Percentiles rank a stretch among this genome's conserved stretches.
Conservation (phyloP, 2,797 vertebrate species). For the Peromyscus aztecus region DNA sequence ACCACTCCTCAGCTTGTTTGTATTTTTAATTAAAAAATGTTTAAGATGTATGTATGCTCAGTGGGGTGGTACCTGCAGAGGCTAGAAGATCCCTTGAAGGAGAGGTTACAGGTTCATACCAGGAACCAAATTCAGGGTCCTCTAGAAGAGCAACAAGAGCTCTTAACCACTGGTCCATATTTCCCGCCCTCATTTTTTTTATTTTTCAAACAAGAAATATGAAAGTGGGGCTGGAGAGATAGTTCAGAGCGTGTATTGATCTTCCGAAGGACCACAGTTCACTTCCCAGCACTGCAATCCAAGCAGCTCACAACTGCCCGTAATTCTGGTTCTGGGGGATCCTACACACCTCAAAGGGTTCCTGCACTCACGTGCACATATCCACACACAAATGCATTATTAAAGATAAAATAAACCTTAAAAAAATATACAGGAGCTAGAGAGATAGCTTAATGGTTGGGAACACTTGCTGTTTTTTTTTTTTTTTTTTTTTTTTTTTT, state of each 20-base stretch:
- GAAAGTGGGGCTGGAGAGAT: neutral
- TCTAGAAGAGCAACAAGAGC: neutral
- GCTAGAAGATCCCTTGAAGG: neutral
- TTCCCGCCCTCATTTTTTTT: neutral
- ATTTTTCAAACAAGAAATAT: constrained; percentile 34
- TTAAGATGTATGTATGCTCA: neutral
- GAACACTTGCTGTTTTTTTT: neutral
- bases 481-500: no score
- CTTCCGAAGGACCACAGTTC: neutral
- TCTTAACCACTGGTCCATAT: neutral
- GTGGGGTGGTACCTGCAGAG: neutral
- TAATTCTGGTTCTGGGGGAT: no score
- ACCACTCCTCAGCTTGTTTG: neutral
- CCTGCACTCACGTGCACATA: neutral
- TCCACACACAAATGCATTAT: neutral
- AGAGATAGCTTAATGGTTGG: neutral
- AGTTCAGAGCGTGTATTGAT: neutral
- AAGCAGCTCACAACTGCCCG: neutral
- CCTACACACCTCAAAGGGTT: neutral
- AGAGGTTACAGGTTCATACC: neutral
- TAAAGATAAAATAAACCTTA: neutral
- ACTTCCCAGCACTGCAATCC: neutral
- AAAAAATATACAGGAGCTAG: neutral
- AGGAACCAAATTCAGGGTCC: neutral
- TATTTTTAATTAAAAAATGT: constrained; percentile 9